phyloP scores from a whole-genome alignment of 2,888 invertebrate genomes.

The Bugulina stolonifera region DNA sequence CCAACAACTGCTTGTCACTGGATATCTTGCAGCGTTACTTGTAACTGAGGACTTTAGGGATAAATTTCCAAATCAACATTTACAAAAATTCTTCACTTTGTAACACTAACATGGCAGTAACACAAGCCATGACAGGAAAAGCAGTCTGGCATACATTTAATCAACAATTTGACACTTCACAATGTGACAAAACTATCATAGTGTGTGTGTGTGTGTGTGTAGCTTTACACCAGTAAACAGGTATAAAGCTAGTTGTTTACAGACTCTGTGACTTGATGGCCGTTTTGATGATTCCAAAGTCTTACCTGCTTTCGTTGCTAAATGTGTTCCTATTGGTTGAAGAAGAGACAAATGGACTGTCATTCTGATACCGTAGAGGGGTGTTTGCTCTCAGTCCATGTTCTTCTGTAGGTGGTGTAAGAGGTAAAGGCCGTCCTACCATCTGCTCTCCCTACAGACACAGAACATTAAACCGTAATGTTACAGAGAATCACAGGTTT shows the following conservation, averaged over 20 bases:
- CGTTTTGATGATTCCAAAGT: too few species aligned
- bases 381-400: background rate
- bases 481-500: too few species aligned
- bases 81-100: background rate
- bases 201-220: background rate
- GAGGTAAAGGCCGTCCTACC: slow-evolving; percentile 2
- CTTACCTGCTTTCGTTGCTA: too few species aligned
- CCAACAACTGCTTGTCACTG: too few species aligned
- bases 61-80: background rate
- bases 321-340: too few species aligned
- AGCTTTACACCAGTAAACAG: background rate
- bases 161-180: background rate
- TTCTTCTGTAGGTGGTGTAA: background rate
- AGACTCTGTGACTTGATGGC: too few species aligned
- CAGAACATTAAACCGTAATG: too few species aligned
- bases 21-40: too few species aligned
- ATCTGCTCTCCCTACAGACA: slow-evolving; percentile 3
- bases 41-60: background rate
- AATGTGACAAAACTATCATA: too few species aligned
- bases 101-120: background rate
- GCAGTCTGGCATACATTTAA: background rate
- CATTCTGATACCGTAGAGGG: slow-evolving; percentile 35
- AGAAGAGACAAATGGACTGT: slow-evolving; percentile 32
- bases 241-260: too few species aligned
- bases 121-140: background rate